A percentile compares a stretch with the other conserved stretches of the same genome.
Conservation (phyloP, 2,797 vertebrate species). For the Coregonus ussuriensis region DNA sequence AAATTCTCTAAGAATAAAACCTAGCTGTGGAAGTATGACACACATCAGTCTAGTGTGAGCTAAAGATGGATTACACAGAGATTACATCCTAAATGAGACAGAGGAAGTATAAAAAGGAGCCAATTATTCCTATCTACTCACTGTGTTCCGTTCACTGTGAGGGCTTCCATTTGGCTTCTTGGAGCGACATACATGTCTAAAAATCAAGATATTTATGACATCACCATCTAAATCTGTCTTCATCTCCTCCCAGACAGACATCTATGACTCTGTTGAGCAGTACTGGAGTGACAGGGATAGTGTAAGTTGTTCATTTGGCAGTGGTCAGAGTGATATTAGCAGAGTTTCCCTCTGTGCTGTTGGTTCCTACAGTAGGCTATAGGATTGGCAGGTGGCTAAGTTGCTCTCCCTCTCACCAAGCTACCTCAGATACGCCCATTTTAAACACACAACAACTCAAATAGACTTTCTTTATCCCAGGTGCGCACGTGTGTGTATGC, state of each 20-base stretch:
- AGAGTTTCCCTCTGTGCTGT: neutral
- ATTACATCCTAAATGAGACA: constrained; percentile 57
- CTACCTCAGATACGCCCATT: constrained; percentile 19
- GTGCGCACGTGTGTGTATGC: neutral
- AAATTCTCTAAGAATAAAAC: constrained; percentile 29
- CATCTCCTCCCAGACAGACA: neutral
- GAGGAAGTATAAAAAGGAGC: constrained; percentile 28
- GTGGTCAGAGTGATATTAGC: constrained; percentile 17
- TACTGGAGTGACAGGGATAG: neutral
- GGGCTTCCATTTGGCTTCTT: neutral
- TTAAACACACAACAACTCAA: constrained; percentile 39
- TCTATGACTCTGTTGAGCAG: neutral
- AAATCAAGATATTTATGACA: neutral
- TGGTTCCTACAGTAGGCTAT: neutral
- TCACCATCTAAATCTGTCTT: neutral
- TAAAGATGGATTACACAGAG: constrained; percentile 59
- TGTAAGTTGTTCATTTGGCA: neutral
- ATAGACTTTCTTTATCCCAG: constrained; percentile 50
- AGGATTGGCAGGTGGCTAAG: neutral
- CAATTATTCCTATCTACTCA: constrained; percentile 45
- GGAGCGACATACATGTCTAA: neutral
- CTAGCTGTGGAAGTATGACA: constrained; percentile 8
- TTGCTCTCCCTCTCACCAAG: neutral
- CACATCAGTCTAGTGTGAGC: constrained; percentile 42
- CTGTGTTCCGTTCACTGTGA: neutral